Evolutionary conservation across 2,888 invertebrate genomes (phyloP).

Genomic region (Drosophila mayaguana): DNA sequence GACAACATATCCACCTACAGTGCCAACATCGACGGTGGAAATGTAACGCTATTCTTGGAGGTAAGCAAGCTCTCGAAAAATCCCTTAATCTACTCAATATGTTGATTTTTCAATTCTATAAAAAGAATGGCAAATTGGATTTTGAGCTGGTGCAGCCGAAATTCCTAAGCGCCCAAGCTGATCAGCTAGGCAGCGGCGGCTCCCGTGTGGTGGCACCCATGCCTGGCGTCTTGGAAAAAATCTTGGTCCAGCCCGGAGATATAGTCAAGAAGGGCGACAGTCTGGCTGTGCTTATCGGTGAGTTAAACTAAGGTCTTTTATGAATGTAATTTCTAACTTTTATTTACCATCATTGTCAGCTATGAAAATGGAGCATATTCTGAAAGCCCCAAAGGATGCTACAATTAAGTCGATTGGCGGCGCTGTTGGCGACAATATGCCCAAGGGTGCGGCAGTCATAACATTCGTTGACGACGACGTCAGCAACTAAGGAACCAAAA

Average conservation of each 20-base stretch:
- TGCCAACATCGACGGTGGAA: conserved; percentile 87
- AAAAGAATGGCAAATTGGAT: conserved; percentile 89
- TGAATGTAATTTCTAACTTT: neutral
- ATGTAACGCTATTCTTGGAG: conserved; percentile 88
- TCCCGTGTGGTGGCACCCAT: conserved; percentile 94
- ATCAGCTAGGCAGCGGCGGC: conserved; percentile 84
- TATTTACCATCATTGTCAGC: conserved; percentile 86
- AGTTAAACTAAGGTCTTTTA: neutral
- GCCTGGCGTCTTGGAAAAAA: conserved; percentile 97
- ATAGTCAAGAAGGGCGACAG: conserved; percentile 94
- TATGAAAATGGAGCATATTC: conserved; percentile 99
- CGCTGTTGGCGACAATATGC: conserved; percentile 92
- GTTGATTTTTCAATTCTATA: conserved; percentile 15
- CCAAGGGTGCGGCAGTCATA: conserved; percentile 90
- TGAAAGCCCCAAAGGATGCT: conserved; percentile 93
- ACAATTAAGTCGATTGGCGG: conserved; percentile 90
- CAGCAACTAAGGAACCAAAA: conserved; percentile 30
- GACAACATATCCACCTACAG: conserved; percentile 86
- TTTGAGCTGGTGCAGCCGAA: conserved; percentile 88
- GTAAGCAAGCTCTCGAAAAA: conserved; percentile 80
- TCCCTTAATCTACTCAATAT: neutral
- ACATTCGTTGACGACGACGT: conserved; percentile 85
- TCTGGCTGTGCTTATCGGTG: conserved; percentile 93
- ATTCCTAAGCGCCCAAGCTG: conserved; percentile 86
- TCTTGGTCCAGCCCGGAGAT: conserved; percentile 93